Conservation (phyloP, 2,888 invertebrate species). For the Yponomeuta sedellus region DNA sequence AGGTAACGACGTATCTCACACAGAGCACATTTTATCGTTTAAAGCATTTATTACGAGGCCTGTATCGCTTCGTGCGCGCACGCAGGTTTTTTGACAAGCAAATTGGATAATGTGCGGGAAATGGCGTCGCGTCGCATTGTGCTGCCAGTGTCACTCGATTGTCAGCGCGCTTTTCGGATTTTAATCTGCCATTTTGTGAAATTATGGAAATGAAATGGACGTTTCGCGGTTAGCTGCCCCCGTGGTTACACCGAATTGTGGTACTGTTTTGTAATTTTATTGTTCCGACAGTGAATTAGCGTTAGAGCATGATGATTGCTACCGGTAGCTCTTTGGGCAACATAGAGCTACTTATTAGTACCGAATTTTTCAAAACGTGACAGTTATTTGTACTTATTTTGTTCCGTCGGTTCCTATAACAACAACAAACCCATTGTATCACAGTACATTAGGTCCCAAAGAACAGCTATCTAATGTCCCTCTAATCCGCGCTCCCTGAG, state of each 20-base stretch:
- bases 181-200: conserved; percentile 68
- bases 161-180: conserved; percentile 66
- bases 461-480: conserved; percentile 7
- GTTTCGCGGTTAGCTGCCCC: conserved; percentile 69
- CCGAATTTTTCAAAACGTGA: background rate
- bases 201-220: conserved; percentile 71
- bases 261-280: conserved; percentile 50
- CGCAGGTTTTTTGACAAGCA: conserved; percentile 64
- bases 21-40: conserved; percentile 10
- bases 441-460: background rate
- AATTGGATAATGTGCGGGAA: conserved; percentile 69
- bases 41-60: conserved; percentile 21
- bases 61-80: conserved; percentile 32
- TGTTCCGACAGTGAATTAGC: conserved; percentile 50
- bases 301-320: conserved; percentile 17
- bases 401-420: background rate
- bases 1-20: conserved; percentile 4
- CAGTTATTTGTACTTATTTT: background rate
- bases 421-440: background rate
- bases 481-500: conserved; percentile 13
- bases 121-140: conserved; percentile 52
- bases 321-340: background rate
- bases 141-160: conserved; percentile 53
- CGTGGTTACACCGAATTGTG: conserved; percentile 35
- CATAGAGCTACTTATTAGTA: background rate